A percentile compares a stretch with the other conserved stretches of the same genome.
phyloP scores from a whole-genome alignment of 2,888 invertebrate genomes.

The Camponotus fellah region DNA sequence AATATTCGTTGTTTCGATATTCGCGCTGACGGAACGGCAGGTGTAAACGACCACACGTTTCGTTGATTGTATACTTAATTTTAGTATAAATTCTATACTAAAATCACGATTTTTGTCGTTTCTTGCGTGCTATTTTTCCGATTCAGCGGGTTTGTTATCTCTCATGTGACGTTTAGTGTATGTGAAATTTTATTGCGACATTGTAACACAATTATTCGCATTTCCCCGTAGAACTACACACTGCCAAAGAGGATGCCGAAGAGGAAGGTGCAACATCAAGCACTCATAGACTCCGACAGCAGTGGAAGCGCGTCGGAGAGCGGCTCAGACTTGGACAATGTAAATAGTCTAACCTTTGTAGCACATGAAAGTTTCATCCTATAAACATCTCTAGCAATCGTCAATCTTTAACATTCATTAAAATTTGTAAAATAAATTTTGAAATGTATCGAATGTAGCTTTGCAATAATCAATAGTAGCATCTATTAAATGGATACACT shows the following conservation, averaged over 20 bases:
- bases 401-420: neutral
- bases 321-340: constrained; percentile 94
- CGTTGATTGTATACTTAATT: neutral
- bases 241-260: constrained; percentile 90
- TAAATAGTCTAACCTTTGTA: constrained; percentile 87
- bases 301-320: constrained; percentile 91
- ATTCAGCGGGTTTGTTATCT: constrained; percentile 58
- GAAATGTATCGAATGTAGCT: neutral
- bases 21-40: neutral
- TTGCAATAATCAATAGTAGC: neutral
- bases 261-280: constrained; percentile 91
- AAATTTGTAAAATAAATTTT: neutral
- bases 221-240: constrained; percentile 58
- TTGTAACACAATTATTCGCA: constrained; percentile 51
- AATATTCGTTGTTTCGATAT: neutral
- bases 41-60: neutral
- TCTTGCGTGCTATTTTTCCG: neutral
- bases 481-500: neutral
- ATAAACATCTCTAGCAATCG: neutral
- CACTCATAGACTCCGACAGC: constrained; percentile 93
- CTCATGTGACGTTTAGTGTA: constrained; percentile 73
- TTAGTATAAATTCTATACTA: neutral
- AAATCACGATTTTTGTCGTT: neutral
- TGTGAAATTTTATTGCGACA: constrained; percentile 54
- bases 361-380: constrained; percentile 42